Conservation (phyloP, 2,797 vertebrate species). For the Onychomys torridus region DNA sequence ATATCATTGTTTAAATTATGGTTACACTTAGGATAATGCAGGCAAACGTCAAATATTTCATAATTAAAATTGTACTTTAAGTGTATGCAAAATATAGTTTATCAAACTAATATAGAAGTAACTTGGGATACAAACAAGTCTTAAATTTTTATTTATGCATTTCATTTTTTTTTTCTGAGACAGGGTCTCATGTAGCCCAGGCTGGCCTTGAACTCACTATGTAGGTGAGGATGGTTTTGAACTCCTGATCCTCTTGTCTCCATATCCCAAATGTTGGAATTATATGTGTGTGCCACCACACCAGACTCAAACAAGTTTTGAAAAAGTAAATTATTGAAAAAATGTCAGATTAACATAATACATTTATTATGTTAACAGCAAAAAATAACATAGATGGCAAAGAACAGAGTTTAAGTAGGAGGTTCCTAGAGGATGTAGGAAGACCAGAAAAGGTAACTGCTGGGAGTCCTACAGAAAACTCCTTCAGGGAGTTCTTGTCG, state of each 20-base stretch:
- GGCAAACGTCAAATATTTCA: background rate
- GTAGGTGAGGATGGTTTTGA: background rate
- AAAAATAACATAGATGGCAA: conserved; percentile 25
- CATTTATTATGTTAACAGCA: background rate
- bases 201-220: background rate
- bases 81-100: conserved; percentile 3
- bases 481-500: background rate
- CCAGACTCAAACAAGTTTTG: background rate
- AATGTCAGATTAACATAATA: background rate
- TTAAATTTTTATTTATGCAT: background rate
- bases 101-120: conserved; percentile 40
- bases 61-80: conserved; percentile 1
- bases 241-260: background rate
- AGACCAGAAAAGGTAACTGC: background rate
- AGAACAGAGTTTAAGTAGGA: background rate
- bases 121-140: conserved; percentile 11
- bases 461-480: background rate
- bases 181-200: background rate
- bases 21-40: conserved; percentile 17
- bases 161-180: background rate
- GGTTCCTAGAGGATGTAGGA: background rate
- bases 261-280: background rate
- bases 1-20: background rate
- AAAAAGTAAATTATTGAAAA: conserved; percentile 40
- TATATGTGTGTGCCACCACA: background rate